A percentile compares a stretch with the other conserved stretches of the same genome.
These are phyloP conservation scores for Apodemus speciosus DNA, from an alignment of 2,113 vertebrate species.

Conservation along the genomic window DNA sequence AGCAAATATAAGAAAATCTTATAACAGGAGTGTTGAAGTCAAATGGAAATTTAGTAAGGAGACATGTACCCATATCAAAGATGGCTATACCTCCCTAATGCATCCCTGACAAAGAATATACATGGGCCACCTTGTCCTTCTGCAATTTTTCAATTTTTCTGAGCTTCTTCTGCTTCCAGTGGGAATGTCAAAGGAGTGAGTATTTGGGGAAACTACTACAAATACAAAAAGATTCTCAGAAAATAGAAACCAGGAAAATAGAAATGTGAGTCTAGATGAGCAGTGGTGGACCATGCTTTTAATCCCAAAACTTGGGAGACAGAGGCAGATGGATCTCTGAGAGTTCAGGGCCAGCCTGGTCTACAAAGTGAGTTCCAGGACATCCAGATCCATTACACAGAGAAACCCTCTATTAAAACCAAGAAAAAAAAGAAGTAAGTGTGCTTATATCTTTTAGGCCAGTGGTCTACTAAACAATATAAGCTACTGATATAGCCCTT, in stretches of 20 bases:
- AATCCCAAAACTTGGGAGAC: background rate
- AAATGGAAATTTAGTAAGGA: background rate
- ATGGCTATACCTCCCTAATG: background rate
- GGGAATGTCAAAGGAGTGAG: background rate
- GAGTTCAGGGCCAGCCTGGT: background rate
- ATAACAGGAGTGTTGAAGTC: background rate
- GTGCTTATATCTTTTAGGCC: background rate
- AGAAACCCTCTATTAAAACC: no score
- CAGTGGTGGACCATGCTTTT: background rate
- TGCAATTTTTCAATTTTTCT: no score
- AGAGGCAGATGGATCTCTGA: background rate
- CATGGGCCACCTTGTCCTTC: no score
- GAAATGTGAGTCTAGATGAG: background rate
- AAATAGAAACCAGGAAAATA: background rate
- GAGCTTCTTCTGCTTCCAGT: background rate
- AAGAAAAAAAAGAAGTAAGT: background rate
- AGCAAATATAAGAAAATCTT: background rate
- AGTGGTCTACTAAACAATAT: background rate
- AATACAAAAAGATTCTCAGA: background rate
- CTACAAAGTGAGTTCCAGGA: no score
- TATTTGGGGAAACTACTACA: background rate
- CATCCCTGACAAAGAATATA: no score
- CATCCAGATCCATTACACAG: no score
- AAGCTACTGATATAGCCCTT: background rate
- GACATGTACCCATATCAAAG: accelerated